These are phyloP conservation scores for Sarcoramphus papa DNA, from an alignment of 2,797 vertebrate species.

Conservation along the genomic window DNA sequence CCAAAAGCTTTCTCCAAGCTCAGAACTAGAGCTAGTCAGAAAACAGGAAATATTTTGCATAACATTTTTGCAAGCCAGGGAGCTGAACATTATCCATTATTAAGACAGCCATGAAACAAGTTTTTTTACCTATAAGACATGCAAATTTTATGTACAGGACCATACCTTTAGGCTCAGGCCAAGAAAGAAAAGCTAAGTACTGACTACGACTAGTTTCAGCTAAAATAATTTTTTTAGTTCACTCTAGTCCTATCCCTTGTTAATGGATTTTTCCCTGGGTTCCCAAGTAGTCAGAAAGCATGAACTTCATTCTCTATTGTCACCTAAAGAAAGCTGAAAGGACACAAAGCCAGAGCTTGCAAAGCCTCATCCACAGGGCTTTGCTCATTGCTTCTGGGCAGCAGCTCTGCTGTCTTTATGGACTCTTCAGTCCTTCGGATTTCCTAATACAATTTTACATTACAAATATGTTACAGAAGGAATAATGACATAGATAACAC, in stretches of 20 bases:
- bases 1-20: constrained; percentile 44
- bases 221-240: neutral
- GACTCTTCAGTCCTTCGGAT: neutral
- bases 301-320: neutral
- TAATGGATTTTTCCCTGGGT: neutral
- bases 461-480: neutral
- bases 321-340: neutral
- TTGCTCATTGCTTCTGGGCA: neutral
- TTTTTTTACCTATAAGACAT: neutral
- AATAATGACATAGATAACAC: neutral
- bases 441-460: neutral
- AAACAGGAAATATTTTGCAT: constrained; percentile 55
- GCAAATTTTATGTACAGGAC: neutral
- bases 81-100: neutral
- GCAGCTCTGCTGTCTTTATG: neutral
- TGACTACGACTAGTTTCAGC: neutral
- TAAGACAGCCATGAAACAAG: neutral
- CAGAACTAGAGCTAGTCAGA: constrained; percentile 21
- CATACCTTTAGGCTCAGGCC: neutral
- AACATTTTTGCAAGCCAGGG: constrained; percentile 7
- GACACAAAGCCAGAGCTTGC: neutral
- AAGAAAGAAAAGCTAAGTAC: neutral
- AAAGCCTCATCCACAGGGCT: neutral
- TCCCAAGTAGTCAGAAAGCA: neutral
- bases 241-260: neutral